These are phyloP conservation scores for Phymatocera aterrima DNA, from an alignment of 2,888 invertebrate species.

Conservation along the genomic window DNA sequence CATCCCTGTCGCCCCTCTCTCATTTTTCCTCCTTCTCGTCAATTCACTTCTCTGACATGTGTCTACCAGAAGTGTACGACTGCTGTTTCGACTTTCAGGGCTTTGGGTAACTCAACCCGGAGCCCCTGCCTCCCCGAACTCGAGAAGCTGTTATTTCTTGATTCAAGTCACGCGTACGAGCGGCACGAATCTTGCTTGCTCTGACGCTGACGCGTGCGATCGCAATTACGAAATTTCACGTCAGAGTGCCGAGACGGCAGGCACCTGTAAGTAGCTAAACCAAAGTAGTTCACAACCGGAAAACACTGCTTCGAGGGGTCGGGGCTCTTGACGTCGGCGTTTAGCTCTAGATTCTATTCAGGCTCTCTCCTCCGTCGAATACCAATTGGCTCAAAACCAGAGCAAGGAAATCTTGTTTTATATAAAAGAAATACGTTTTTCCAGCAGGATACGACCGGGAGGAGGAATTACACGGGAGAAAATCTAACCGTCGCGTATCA, in stretches of 20 bases:
- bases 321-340: not conserved
- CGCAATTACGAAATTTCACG: slow-evolving; percentile 37
- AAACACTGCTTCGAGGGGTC: not conserved
- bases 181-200: slow-evolving; percentile 33
- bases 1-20: not conserved
- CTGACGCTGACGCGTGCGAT: slow-evolving; percentile 36
- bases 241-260: not conserved
- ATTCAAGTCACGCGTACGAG: slow-evolving; percentile 43
- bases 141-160: not conserved
- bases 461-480: not conserved
- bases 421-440: not conserved
- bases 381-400: not conserved
- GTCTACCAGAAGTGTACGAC: not conserved
- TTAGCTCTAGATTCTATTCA: slow-evolving; percentile 22
- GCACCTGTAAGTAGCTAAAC: slow-evolving; percentile 47
- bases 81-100: not conserved
- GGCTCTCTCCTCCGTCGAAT: slow-evolving; percentile 8
- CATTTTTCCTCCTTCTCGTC: not conserved
- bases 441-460: not conserved
- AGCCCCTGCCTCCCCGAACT: not conserved
- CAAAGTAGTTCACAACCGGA: slow-evolving; percentile 27
- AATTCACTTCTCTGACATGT: not conserved
- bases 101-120: not conserved
- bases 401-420: not conserved
- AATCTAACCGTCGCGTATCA: too few species aligned